Conservation (phyloP, 2,888 invertebrate species). For the Diogma glabrata region DNA sequence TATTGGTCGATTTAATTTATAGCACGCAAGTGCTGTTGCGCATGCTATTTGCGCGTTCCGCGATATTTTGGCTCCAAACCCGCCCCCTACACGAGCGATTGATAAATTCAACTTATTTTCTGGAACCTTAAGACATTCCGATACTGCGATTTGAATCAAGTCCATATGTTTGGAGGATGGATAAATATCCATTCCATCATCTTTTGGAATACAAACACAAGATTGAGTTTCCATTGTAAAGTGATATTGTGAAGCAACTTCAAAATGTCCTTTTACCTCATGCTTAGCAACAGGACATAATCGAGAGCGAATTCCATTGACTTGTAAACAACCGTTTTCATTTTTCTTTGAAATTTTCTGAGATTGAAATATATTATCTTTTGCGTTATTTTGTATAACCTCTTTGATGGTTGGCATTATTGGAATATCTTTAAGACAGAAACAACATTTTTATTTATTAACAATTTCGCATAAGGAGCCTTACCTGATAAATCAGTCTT, state of each 20-base stretch:
- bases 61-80: slow-evolving; percentile 65
- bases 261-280: slow-evolving; percentile 42
- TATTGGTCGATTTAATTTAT: slow-evolving; percentile 47
- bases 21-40: slow-evolving; percentile 58
- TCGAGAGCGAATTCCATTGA: background rate
- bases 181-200: slow-evolving; percentile 59
- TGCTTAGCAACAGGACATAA: slow-evolving; percentile 17
- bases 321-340: no score
- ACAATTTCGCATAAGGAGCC: no score
- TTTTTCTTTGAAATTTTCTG: no score
- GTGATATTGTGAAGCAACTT: slow-evolving; percentile 56
- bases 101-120: slow-evolving; percentile 55
- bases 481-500: slow-evolving; percentile 22
- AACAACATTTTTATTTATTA: no score
- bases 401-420: slow-evolving; percentile 35
- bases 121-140: slow-evolving; percentile 43
- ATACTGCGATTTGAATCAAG: slow-evolving; percentile 43
- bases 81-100: slow-evolving; percentile 68
- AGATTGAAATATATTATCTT: slow-evolving; percentile 21
- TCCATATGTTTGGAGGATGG: slow-evolving; percentile 54
- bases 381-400: slow-evolving; percentile 38
- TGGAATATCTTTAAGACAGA: slow-evolving; percentile 20
- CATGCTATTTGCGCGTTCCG: slow-evolving; percentile 46
- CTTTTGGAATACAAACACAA: slow-evolving; percentile 51
- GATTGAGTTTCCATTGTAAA: slow-evolving; percentile 65